Conservation (phyloP, 2,113 vertebrate species). For the Hemicordylus capensis region DNA sequence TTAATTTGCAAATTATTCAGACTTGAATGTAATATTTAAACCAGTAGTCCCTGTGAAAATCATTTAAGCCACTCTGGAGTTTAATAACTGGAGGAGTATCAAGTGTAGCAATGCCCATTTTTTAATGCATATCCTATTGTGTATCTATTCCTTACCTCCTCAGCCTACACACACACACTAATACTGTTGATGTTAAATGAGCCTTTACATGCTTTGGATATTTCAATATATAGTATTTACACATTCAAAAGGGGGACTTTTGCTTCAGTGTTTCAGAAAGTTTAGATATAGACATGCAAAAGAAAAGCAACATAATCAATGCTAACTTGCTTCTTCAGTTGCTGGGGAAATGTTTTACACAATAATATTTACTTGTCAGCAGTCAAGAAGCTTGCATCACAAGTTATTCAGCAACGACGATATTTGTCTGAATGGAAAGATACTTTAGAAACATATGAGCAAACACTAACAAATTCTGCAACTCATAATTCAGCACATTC, state of each 20-base stretch:
- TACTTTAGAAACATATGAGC: neutral
- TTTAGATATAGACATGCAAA: neutral
- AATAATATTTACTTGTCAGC: neutral
- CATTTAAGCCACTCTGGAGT: neutral
- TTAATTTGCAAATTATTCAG: neutral
- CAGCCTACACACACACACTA: too few relatives aligned
- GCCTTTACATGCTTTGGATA: neutral
- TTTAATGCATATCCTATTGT: too few relatives aligned
- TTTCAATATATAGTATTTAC: neutral
- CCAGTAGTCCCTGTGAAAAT: neutral
- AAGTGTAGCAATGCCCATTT: neutral
- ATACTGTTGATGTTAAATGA: too few relatives aligned
- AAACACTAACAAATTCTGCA: neutral
- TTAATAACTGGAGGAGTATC: neutral
- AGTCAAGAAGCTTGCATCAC: neutral
- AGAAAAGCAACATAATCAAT: conserved; percentile 23
- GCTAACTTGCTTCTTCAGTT: neutral
- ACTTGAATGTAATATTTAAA: neutral
- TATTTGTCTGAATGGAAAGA: neutral
- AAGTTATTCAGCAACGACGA: neutral
- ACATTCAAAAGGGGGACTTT: neutral
- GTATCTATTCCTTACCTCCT: too few relatives aligned
- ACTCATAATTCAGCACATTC: accelerated
- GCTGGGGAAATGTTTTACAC: neutral
- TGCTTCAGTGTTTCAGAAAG: neutral